These are phyloP conservation scores for Vireo griseus DNA, from an alignment of 2,797 vertebrate species.

Conservation along the genomic window DNA sequence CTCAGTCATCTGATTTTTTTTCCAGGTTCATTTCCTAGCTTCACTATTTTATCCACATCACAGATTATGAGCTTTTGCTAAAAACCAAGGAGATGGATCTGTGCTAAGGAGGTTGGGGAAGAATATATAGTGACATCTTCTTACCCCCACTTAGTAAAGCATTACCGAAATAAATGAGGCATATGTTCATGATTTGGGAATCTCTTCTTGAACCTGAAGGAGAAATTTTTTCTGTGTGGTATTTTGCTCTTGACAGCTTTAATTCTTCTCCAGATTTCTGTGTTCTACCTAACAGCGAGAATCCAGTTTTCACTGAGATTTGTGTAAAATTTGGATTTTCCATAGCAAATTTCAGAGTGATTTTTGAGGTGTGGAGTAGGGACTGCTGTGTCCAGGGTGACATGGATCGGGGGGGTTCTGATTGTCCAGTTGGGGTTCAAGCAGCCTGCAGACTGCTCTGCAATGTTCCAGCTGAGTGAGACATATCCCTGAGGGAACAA, in stretches of 20 bases:
- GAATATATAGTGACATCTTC: fast-evolving
- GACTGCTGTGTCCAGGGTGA: neutral
- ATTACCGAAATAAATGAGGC: neutral
- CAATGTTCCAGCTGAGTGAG: neutral
- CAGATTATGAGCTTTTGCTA: neutral
- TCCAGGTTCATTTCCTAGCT: neutral
- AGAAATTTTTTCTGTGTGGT: neutral
- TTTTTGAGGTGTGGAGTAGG: neutral
- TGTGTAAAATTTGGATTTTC: neutral
- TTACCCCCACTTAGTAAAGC: neutral
- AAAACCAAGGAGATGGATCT: neutral
- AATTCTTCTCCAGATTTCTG: neutral
- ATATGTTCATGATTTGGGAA: neutral
- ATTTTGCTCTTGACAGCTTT: neutral
- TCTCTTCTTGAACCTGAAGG: neutral
- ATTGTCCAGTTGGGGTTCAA: neutral
- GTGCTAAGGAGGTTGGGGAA: neutral
- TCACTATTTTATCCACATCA: neutral
- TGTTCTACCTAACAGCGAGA: neutral
- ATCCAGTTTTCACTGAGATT: neutral
- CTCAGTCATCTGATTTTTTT: neutral
- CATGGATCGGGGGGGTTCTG: fast-evolving
- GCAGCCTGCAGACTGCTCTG: neutral
- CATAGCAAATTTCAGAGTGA: neutral
- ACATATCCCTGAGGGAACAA: fast-evolving